Evolutionary conservation across 1,140 invertebrate genomes (phyloP), one percentile per base, ranked within the genome.

Genomic region (Prorops nasuta): DNA sequence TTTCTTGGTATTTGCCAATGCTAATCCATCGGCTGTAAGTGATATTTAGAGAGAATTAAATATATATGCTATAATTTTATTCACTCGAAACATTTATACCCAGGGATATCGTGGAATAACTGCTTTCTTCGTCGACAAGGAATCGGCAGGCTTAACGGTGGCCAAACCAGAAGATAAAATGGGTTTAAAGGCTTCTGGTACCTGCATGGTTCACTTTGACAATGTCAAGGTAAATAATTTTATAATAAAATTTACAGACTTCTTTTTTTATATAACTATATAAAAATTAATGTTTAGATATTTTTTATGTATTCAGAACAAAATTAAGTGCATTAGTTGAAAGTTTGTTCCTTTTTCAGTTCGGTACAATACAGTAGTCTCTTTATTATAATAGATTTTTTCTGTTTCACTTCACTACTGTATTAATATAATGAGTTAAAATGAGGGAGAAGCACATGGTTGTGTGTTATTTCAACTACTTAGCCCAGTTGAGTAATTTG

Each of bases 81-180:
- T 6, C n/a, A 28, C 10, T 28, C 10, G 10, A 28, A 28, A 6
- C 10, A 28, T 10, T 4, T n/a, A 9, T n/a, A 70, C 58, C 19
- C 54, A 89, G 86, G 83, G 85, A 37, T 89, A 89, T 64, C 91
- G 88, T 74, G 92, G 93, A 44, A 96, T 98, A 51, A 96, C 94
- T 2, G 93, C 90, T 34, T 98, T 99, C 72, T 88, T 98, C 46
- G 91, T 98, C 1, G 96, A 98, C 28, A 85, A 88, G 39, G 87
- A 96, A 24, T 87, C 87, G 2, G 91, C 92, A 0, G 96, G 97
- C 12, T 69, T 99, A 1, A 87, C 80, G 16, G 81, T 90, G 0
- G 94, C 88, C 3, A 90, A 94, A 68, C 95, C 96, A n/a, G 93
- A 98, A 78, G 87, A 95, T 52, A 98, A 98, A 77, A 78, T 96